A percentile compares a stretch with the other conserved stretches of the same genome.
phyloP scores from a whole-genome alignment of 2,113 vertebrate species.

The Lophochroa leadbeateri region DNA sequence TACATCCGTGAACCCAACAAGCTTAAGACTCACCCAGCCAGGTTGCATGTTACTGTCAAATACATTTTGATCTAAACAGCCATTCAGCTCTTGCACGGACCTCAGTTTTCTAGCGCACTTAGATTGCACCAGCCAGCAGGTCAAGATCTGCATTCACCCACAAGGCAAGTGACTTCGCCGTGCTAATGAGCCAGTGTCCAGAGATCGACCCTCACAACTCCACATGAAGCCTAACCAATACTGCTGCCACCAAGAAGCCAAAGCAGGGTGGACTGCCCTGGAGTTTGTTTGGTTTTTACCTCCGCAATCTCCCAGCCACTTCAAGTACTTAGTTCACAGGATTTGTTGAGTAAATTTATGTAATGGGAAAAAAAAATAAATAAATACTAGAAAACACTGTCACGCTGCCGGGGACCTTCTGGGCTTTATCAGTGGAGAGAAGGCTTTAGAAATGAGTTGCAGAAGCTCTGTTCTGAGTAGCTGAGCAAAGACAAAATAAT shows the following conservation, averaged over 20 bases:
- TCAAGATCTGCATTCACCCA: neutral
- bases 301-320: neutral
- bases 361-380: neutral
- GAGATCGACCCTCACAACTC: rapidly evolving
- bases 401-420: neutral
- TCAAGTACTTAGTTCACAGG: neutral
- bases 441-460: neutral
- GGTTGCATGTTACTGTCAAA: neutral
- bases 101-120: neutral
- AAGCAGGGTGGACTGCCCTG: neutral
- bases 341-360: neutral
- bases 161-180: neutral
- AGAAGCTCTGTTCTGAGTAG: neutral
- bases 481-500: neutral
- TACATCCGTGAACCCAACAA: neutral
- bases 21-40: neutral
- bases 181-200: neutral
- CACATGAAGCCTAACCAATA: neutral
- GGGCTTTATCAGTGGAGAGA: neutral
- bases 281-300: neutral
- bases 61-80: neutral
- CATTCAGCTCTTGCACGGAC: neutral
- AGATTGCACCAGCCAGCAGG: neutral
- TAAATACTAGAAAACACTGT: neutral
- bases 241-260: neutral